Evolutionary conservation across 2,797 vertebrate species (phyloP), one percentile per base, ranked within the genome.

Genomic region (Mareca penelope): DNA sequence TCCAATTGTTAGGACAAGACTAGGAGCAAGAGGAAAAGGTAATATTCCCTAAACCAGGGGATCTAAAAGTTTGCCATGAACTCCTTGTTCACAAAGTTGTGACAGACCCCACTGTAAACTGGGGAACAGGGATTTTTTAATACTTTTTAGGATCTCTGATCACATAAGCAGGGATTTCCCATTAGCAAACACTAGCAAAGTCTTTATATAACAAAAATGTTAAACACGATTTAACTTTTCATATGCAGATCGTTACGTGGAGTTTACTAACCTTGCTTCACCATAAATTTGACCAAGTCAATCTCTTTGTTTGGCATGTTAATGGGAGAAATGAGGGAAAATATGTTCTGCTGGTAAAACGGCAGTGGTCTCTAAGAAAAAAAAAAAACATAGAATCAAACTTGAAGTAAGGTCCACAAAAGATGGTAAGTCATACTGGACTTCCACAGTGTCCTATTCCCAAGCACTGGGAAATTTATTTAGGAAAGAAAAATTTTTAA

Each of bases 331-430:
- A 99, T 96, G 76, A 99, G 97, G 2, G 96, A 93, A 95, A 99
- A 99, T 0, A 98, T 96, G 0, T 99, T 99, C 97, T 97, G 98
- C 97, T 99, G 99, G 96, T 99, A 99, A 13, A 98, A 15, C 0
- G 98, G 96, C 44, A 98, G 55, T 0, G 98, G 97, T 35, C 92
- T 97, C 98, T 98, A 26, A 42, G 35, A 28, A 80, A 72, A 56
- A 44, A 72, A 44, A 56, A 48, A 63, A 90, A 1, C 23, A 64
- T 1, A 88, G 2, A n/a, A 86, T 56, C 17, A 85, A 63, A 60
- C 17, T 59, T 21, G 13, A 90, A 52, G 10, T 26, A 73, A 83
- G 10, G 37, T 76, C 29, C 52, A 67, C n/a, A 84, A 56, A 6
- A 69, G n/a, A 72, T 0, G 7, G 2, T 3, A 91, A 21, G 23